Percentiles rank a stretch among this genome's conserved stretches.
These are phyloP conservation scores for Clarias gariepinus DNA, from an alignment of 2,113 vertebrate genomes.

Conservation along the genomic window DNA sequence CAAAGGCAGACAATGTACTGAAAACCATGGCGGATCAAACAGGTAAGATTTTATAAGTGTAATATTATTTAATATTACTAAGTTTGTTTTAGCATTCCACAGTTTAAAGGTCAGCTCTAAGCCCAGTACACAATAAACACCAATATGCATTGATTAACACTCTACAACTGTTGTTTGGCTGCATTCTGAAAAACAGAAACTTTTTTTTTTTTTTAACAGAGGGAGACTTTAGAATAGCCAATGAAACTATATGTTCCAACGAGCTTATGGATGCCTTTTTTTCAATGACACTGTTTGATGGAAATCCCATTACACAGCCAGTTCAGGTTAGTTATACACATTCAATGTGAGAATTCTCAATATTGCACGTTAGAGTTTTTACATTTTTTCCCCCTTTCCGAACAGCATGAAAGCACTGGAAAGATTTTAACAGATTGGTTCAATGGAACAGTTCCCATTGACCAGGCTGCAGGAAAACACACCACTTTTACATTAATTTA, in stretches of 20 bases:
- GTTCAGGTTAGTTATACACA: constrained; percentile 65
- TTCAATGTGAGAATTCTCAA: neutral
- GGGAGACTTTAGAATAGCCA: constrained; percentile 62
- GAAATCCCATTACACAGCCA: constrained; percentile 61
- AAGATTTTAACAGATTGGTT: constrained; percentile 53
- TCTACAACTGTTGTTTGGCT: neutral
- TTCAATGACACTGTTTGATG: constrained; percentile 62
- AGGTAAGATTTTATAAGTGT: constrained; percentile 45
- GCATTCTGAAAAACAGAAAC: neutral
- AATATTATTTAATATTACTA: too few relatives aligned
- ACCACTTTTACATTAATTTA: too few relatives aligned
- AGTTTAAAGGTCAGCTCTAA: too few relatives aligned
- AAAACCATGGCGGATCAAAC: constrained; percentile 60
- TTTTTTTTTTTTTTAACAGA: constrained; percentile 52
- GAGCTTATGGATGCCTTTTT: constrained; percentile 68
- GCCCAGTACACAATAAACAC: too few relatives aligned
- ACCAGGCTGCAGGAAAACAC: constrained; percentile 65
- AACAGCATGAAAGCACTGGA: constrained; percentile 66
- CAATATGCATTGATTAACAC: neutral
- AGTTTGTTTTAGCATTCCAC: too few relatives aligned
- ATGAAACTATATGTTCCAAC: constrained; percentile 61
- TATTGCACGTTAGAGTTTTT: neutral
- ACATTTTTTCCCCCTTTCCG: neutral
- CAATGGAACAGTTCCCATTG: constrained; percentile 59
- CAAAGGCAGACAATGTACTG: constrained; percentile 49